Evolutionary conservation across 1,140 invertebrate species (phyloP), one percentile per base, ranked within the genome.

Genomic region (Lepidotrigona ventralis): DNA sequence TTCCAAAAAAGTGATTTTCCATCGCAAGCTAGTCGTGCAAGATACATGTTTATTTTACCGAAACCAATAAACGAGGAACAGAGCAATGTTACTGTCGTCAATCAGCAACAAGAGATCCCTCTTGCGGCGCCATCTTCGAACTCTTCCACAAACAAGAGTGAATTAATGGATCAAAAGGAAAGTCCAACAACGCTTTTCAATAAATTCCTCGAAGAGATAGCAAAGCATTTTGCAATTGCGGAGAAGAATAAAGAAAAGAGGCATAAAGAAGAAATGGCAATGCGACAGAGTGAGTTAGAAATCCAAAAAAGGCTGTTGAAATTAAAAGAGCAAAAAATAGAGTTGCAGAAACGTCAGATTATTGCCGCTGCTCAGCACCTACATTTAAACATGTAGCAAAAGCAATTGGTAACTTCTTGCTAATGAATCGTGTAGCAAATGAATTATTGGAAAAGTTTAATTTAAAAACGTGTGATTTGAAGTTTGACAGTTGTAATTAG

Each of bases 261-360:
- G 19, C 93, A 93, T 60, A 86, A 83, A 21, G 92, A 93, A 54
- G 87, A 90, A 75, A 93, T 93, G 89, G 81, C 84, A 2, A 72
- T 92, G 33, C 78, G 84, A 14, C 88, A 90, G 64, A 91, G 68
- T 12, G 84, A 92, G 56, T 77, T 93, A 0, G 89, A 92, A 23
- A 39, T 92, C 8, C 88, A 92, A 46, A 90, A 86, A 26, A 91
- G 76, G 46, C 46, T 92, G 26, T 79, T 92, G n/a, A 88, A 88
- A 46, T 46, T 92, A 21, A 91, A 92, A 46, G 91, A 92, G 56
- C 87, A 91, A 29, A 92, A 92, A 74, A 75, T 92, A 19, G 88
- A 91, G 21, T 29, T 92, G 29, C 79, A 88, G 53, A 91, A 86
- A 63, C 82, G 70, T 46, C 88, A 91, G 68, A 88, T 92, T 6